Conservation (phyloP, 2,113 vertebrate species). For the Ranitomeya variabilis region DNA sequence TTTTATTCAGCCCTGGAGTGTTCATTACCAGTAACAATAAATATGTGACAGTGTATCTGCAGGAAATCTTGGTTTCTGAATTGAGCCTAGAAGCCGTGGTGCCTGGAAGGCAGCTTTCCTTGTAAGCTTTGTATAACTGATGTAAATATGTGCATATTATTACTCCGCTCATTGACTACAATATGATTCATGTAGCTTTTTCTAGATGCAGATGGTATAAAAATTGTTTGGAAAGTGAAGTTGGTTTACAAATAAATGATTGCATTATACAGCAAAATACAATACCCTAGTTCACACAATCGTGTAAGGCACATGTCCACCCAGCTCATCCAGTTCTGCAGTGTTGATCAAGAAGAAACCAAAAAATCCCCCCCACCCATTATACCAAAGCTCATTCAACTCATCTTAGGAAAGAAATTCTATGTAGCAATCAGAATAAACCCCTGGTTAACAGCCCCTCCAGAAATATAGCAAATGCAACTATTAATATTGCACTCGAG, state of each 20-base stretch:
- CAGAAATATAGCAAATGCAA: no score
- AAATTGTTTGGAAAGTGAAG: neutral
- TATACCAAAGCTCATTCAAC: no score
- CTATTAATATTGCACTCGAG: no score
- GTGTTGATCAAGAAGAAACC: no score
- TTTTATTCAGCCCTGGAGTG: slow-evolving; percentile 23
- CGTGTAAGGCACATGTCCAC: no score
- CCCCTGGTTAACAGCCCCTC: no score
- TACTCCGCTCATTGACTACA: neutral
- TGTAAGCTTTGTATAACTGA: neutral
- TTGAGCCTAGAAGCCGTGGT: neutral
- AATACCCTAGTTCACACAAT: neutral
- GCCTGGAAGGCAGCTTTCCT: neutral
- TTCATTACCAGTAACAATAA: slow-evolving; percentile 36
- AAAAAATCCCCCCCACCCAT: no score
- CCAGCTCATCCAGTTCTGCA: no score
- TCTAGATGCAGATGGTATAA: neutral
- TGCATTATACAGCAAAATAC: neutral
- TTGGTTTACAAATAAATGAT: neutral
- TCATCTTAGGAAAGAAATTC: no score
- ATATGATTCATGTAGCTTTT: neutral
- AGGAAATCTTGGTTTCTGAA: slow-evolving; percentile 2
- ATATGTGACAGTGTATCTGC: slow-evolving; percentile 15
- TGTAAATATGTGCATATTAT: neutral
- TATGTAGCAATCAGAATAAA: no score